Base-by-base conservation (phyloP, 2,113 vertebrate species). In the Notothenia coriiceps region DNA sequence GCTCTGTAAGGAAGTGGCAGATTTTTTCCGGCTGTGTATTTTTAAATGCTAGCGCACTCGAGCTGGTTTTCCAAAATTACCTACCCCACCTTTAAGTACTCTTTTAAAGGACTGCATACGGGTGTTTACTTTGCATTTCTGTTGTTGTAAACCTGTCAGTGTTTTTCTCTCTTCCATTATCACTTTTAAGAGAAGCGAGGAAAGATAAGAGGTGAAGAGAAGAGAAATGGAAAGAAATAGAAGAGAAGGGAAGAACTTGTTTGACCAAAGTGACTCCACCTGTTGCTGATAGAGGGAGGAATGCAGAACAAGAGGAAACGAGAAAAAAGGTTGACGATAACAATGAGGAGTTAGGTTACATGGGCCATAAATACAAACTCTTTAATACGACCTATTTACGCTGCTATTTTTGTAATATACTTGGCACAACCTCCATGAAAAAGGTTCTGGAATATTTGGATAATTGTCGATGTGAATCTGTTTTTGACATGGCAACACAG, bases 231-330 rank as follows among this genome's bases (percentile, higher is more conserved):
- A 43, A 14, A 72, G 5, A 46, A 56, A 13, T 51, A 64, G 50
- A 35, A 79, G 55, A 47, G 62, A 56, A 83, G 51, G n/a, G 55
- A 65, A 88, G 44, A 91, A 85, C 88, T 56, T 70, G 88, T 84
- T 67, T 0, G 59, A 82, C 86, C 83, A 82, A 86, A 73, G 13
- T 33, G 77, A 85, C 82, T 88, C 44, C 86, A 88, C 70, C 87
- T 81, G 71, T 54, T 82, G 49, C 74, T 79, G 82, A 86, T 75
- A 64, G 70, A 65, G 10, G 18, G 51, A 89, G 70, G 83, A 90
- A 92, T 89, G 86, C 74, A 80, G 77, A 83, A 76, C 73, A 59
- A 59, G 6, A 69, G 29, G 70, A 47, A 56, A 52, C 43, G 10
- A 60, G 13, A 18, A 64, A 57, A 71, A 52, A 51, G 40, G 61